Evolutionary conservation across 1,140 invertebrate genomes (phyloP).

Genomic region (Nymphalis io): DNA sequence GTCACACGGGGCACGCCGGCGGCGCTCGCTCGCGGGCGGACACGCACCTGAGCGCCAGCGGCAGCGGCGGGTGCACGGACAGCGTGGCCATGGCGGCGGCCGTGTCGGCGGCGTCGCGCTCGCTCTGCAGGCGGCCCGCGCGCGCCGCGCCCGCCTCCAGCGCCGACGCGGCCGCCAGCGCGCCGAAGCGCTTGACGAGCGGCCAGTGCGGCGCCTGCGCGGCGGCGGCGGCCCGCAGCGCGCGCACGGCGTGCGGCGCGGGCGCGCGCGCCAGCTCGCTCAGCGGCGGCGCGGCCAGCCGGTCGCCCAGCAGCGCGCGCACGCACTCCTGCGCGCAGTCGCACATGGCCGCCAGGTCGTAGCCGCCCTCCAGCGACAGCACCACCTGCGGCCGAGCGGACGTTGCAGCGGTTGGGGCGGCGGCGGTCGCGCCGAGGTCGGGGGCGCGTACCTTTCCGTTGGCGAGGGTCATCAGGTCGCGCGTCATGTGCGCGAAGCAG

Average conservation of each 20-base stretch:
- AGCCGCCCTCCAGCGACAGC: constrained; percentile 96
- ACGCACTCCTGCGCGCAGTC: constrained; percentile 99
- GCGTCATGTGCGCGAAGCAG: constrained; percentile 98
- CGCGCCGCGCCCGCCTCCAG: constrained; percentile 85
- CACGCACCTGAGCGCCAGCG: constrained; percentile 30
- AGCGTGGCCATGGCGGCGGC: constrained; percentile 96
- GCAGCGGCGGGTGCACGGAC: constrained; percentile 84
- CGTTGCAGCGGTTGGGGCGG: no score
- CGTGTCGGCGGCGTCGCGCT: constrained; percentile 95
- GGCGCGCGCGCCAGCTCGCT: constrained; percentile 90
- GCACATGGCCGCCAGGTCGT: constrained; percentile 97
- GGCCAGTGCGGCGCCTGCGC: constrained; percentile 84
- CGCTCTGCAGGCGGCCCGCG: constrained; percentile 87
- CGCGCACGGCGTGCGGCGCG: constrained; percentile 91
- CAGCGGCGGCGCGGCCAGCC: constrained; percentile 87
- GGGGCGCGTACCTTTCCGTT: constrained; percentile 87
- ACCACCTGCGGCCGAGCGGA: constrained; percentile 81
- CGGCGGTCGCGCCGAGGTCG: not conserved
- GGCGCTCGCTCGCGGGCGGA: constrained; percentile 4
- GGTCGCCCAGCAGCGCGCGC: constrained; percentile 93
- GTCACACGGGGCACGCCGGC: constrained; percentile 9
- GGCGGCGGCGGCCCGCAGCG: constrained; percentile 92
- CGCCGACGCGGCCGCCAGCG: constrained; percentile 56
- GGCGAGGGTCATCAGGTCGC: constrained; percentile 94
- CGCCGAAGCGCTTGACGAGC: constrained; percentile 52